These are phyloP conservation scores for Lycia hirtaria DNA, from an alignment of 2,888 invertebrate genomes.

Conservation along the genomic window DNA sequence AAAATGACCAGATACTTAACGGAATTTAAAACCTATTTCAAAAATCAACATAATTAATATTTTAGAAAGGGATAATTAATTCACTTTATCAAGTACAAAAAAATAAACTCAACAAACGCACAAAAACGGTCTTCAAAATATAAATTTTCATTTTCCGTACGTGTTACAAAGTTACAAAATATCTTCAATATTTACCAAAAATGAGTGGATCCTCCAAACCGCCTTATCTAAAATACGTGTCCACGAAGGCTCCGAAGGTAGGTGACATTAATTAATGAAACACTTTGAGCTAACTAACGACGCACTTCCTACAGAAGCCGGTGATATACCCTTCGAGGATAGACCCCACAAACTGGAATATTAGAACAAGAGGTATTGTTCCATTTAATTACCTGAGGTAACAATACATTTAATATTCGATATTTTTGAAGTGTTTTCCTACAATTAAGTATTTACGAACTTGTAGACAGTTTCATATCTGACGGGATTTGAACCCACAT, in stretches of 20 bases:
- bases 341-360: slow-evolving; percentile 21
- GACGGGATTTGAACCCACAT: too few species aligned
- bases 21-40: too few species aligned
- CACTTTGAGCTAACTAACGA: slow-evolving; percentile 39
- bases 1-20: too few species aligned
- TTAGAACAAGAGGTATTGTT: slow-evolving; percentile 5
- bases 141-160: neutral
- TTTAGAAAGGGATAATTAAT: too few species aligned
- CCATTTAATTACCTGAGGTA: neutral
- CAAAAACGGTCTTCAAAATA: too few species aligned
- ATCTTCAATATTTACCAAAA: neutral
- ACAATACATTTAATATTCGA: neutral
- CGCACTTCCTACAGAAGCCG: slow-evolving; percentile 37
- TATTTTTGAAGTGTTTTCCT: too few species aligned
- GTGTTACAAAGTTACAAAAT: neutral
- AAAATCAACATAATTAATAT: too few species aligned
- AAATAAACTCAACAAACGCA: too few species aligned
- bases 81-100: too few species aligned
- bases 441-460: too few species aligned
- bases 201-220: slow-evolving; percentile 10
- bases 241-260: slow-evolving; percentile 26
- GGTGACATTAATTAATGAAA: slow-evolving; percentile 43
- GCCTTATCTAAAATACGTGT: slow-evolving; percentile 14
- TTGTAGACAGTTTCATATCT: too few species aligned
- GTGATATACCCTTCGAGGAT: slow-evolving; percentile 38